These are phyloP conservation scores for Thamnophis elegans DNA, from an alignment of 2,797 vertebrate species.

Conservation along the genomic window DNA sequence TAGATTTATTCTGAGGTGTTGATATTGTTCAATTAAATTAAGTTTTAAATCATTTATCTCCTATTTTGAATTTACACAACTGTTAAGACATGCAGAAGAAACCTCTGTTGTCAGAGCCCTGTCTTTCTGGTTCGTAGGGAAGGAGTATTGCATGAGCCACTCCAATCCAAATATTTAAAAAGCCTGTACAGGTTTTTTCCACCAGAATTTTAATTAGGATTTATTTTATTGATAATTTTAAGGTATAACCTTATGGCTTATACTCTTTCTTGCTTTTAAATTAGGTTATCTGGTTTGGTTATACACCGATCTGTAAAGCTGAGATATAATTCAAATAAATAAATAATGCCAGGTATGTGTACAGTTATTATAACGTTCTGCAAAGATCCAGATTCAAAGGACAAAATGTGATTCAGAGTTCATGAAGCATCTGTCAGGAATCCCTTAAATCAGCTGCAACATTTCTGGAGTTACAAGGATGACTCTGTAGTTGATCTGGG, in stretches of 20 bases:
- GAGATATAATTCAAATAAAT: neutral
- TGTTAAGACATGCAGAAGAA: neutral
- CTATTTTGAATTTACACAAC: neutral
- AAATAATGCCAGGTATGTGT: neutral
- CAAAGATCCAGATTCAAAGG: neutral
- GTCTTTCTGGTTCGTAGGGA: neutral
- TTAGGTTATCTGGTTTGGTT: neutral
- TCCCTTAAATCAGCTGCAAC: neutral
- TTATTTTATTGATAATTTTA: neutral
- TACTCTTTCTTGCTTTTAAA: neutral
- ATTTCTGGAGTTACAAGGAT: neutral
- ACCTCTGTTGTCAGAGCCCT: neutral
- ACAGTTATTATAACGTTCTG: neutral
- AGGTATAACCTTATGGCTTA: neutral
- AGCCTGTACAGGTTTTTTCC: neutral
- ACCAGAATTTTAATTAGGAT: neutral
- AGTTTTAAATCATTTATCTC: neutral
- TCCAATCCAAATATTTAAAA: neutral
- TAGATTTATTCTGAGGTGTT: neutral
- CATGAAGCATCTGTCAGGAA: neutral
- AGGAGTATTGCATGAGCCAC: neutral
- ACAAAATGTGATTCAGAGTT: neutral
- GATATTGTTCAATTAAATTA: neutral
- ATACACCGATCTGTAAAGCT: neutral
- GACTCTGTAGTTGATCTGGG: neutral